Evolutionary conservation across 2,797 vertebrate species (phyloP).

Genomic region (Lacerta agilis): DNA sequence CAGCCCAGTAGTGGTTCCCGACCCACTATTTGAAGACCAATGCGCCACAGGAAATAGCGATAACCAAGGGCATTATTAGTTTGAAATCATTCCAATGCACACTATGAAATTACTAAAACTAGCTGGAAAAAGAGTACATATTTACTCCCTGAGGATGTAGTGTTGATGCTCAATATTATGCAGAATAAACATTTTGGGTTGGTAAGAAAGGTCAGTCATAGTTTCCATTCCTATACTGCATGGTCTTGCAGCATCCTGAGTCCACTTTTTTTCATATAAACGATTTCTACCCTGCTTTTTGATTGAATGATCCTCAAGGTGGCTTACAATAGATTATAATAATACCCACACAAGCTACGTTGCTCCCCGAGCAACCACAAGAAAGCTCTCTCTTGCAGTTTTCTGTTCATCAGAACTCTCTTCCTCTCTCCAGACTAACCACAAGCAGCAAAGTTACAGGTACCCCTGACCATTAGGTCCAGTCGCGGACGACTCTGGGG

Average conservation of each 20-base stretch:
- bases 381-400: background rate
- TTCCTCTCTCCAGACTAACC: too few species aligned
- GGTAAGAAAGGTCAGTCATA: background rate
- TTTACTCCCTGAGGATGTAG: background rate
- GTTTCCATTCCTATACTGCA: background rate
- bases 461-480: too few species aligned
- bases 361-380: background rate
- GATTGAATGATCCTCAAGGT: background rate
- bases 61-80: background rate
- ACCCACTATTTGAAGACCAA: too few species aligned
- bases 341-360: background rate
- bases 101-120: background rate
- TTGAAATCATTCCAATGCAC: background rate
- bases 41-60: constrained; percentile 18
- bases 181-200: background rate
- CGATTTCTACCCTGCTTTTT: background rate
- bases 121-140: background rate
- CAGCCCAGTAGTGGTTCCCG: too few species aligned
- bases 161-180: background rate
- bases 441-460: too few species aligned
- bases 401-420: too few species aligned
- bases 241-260: background rate
- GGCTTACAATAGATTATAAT: background rate
- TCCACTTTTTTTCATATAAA: background rate
- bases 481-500: too few species aligned